phyloP scores from a whole-genome alignment of 2,888 invertebrate genomes.

The Crocallis elinguaria region DNA sequence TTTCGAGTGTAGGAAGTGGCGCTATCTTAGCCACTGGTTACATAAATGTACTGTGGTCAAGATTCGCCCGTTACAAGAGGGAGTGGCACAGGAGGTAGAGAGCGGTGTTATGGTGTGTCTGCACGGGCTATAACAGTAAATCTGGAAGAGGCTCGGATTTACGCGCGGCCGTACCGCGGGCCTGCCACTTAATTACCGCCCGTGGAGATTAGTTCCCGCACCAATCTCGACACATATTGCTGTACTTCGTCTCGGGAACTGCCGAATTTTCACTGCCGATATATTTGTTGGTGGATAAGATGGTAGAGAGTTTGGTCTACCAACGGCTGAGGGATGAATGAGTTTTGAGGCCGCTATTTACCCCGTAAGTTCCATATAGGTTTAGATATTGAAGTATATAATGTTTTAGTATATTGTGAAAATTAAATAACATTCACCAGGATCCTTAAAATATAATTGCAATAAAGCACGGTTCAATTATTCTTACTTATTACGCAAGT shows the following conservation, averaged over 20 bases:
- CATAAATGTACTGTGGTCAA: slow-evolving; percentile 2
- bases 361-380: too few species aligned
- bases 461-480: too few species aligned
- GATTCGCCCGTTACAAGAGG: too few species aligned
- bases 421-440: too few species aligned
- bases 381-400: too few species aligned
- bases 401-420: too few species aligned
- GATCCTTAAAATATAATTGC: too few species aligned
- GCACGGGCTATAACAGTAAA: slow-evolving; percentile 76
- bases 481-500: too few species aligned
- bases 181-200: slow-evolving; percentile 73
- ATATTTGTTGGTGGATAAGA: neutral
- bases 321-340: too few species aligned
- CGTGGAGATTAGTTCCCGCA: slow-evolving; percentile 68
- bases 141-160: slow-evolving; percentile 76
- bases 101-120: slow-evolving; percentile 59
- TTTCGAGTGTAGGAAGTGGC: neutral
- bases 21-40: neutral
- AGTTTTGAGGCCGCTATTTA: too few species aligned
- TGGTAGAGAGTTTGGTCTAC: too few species aligned
- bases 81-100: slow-evolving; percentile 9
- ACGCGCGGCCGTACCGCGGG: slow-evolving; percentile 57
- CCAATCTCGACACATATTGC: slow-evolving; percentile 56
- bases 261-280: slow-evolving; percentile 13
- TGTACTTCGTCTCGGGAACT: slow-evolving; percentile 31